phyloP scores from a whole-genome alignment of 2,888 invertebrate genomes.

The Drosophila robusta region DNA sequence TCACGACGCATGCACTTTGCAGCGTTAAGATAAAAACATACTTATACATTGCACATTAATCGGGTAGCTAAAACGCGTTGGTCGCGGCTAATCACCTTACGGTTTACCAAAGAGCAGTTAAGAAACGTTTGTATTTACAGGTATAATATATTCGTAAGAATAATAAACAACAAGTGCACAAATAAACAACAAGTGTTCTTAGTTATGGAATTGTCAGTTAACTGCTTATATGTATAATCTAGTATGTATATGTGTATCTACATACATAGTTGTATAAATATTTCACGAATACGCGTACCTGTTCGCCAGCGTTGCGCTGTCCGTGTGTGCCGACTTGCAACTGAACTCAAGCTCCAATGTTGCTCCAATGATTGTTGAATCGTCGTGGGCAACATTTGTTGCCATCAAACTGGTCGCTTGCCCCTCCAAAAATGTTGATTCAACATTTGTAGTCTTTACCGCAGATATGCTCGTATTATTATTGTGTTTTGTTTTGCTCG shows the following conservation, averaged over 20 bases:
- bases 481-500: conserved; percentile 81
- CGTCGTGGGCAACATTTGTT: conserved; percentile 53
- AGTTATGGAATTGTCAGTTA: conserved; percentile 16
- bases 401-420: conserved; percentile 58
- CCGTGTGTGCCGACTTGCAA: conserved; percentile 85
- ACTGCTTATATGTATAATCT: conserved; percentile 5
- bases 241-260: conserved; percentile 15
- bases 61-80: conserved; percentile 11
- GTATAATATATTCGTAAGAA: conserved; percentile 21
- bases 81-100: conserved; percentile 8
- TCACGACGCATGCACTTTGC: conserved; percentile 6
- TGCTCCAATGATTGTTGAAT: conserved; percentile 55
- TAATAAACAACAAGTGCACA: no score
- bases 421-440: conserved; percentile 62
- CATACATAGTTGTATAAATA: conserved; percentile 19
- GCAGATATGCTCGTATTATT: conserved; percentile 22
- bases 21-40: conserved; percentile 2
- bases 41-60: not conserved
- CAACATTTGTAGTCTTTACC: conserved; percentile 48
- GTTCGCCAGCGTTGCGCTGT: conserved; percentile 80
- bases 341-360: conserved; percentile 74
- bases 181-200: conserved; percentile 57
- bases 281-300: conserved; percentile 80
- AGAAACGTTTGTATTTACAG: conserved; percentile 26
- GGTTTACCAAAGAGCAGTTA: conserved; percentile 20